Percentiles rank a stretch among this genome's conserved stretches.
Conservation (phyloP, 2,888 invertebrate genomes). For the Arge pagana region DNA sequence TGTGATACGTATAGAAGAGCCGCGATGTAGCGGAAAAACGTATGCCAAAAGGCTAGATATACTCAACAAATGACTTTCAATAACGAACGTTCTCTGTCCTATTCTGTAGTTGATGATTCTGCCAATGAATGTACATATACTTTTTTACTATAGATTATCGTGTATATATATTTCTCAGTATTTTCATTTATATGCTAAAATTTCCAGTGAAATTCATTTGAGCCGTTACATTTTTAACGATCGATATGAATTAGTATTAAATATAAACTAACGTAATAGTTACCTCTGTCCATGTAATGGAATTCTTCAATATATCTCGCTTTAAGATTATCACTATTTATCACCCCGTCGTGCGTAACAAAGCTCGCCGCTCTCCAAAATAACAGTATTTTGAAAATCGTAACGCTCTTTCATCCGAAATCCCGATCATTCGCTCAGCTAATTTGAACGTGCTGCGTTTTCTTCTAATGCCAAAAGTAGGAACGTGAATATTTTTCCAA, state of each 20-base stretch:
- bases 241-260: constrained; percentile 11
- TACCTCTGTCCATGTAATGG: constrained; percentile 20
- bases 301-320: constrained; percentile 18
- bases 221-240: constrained; percentile 10
- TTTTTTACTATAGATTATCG: constrained; percentile 17
- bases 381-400: too few relatives aligned
- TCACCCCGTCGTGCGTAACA: constrained; percentile 2
- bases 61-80: too few relatives aligned
- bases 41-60: not conserved
- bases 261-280: constrained; percentile 22
- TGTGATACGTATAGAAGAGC: not conserved
- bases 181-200: constrained; percentile 4
- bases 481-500: too few relatives aligned
- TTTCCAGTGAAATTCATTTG: constrained; percentile 19
- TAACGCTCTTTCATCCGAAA: too few relatives aligned
- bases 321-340: constrained; percentile 12
- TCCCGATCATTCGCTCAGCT: too few relatives aligned
- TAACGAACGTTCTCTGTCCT: constrained; percentile 10
- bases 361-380: too few relatives aligned
- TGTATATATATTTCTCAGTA: constrained; percentile 6
- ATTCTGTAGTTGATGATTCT: constrained; percentile 32
- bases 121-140: constrained; percentile 50
- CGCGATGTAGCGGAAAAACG: not conserved
- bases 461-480: too few relatives aligned
- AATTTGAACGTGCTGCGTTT: too few relatives aligned